These are phyloP conservation scores for Mya arenaria DNA, from an alignment of 1,140 invertebrate species.

Conservation along the genomic window DNA sequence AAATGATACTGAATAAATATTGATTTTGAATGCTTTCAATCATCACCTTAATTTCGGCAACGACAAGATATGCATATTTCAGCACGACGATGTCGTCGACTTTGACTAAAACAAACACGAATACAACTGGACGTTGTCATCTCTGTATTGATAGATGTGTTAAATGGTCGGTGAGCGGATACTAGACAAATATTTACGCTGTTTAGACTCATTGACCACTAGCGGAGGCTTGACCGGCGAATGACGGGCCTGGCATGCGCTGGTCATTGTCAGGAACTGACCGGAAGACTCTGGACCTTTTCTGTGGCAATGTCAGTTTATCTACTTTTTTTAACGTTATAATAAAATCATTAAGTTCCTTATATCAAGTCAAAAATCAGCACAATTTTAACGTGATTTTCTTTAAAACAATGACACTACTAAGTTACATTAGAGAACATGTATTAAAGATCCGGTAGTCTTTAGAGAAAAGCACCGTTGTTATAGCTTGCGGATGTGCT, in stretches of 20 bases:
- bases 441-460: too few species aligned
- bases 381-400: too few species aligned
- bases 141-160: conserved; percentile 27
- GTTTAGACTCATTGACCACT: conserved; percentile 19
- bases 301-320: neutral
- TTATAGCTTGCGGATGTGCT: too few species aligned
- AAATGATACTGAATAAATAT: conserved; percentile 43
- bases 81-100: conserved; percentile 14
- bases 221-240: conserved; percentile 32
- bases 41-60: conserved; percentile 11
- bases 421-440: too few species aligned
- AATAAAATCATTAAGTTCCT: neutral
- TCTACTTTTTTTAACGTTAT: neutral
- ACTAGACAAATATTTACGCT: conserved; percentile 52
- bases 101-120: conserved; percentile 33
- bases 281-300: conserved; percentile 22
- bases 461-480: too few species aligned
- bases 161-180: conserved; percentile 30
- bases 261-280: conserved; percentile 48
- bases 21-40: conserved; percentile 1
- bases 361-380: neutral
- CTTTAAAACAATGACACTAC: too few species aligned
- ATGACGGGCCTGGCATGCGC: conserved; percentile 49
- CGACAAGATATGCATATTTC: neutral
- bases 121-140: neutral